Evolutionary conservation across 2,888 invertebrate species (phyloP).

Genomic region (Melieria picta): DNA sequence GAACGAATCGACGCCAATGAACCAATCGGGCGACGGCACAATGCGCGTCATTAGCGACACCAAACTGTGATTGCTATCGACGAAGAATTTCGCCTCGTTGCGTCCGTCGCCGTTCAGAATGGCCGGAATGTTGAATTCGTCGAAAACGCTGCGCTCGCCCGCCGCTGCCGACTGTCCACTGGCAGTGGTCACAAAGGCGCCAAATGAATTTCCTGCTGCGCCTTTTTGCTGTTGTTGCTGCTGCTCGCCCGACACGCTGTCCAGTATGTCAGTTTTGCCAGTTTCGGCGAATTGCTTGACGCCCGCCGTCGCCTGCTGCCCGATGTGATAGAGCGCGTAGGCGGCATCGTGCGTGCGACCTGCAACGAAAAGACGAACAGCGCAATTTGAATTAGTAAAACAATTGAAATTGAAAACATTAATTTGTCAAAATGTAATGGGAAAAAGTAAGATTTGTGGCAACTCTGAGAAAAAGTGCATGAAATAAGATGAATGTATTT

Average conservation of each 20-base stretch:
- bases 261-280: slow-evolving; percentile 81
- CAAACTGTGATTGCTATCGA: slow-evolving; percentile 90
- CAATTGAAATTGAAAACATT: too few relatives aligned
- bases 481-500: too few relatives aligned
- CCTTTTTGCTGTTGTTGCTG: slow-evolving; percentile 45
- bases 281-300: slow-evolving; percentile 87
- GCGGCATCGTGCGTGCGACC: slow-evolving; percentile 88
- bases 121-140: slow-evolving; percentile 84
- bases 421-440: too few relatives aligned
- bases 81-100: slow-evolving; percentile 84
- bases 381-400: too few relatives aligned
- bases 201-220: slow-evolving; percentile 45
- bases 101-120: slow-evolving; percentile 78
- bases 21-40: slow-evolving; percentile 96
- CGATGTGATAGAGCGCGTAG: slow-evolving; percentile 84
- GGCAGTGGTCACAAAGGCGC: slow-evolving; percentile 40
- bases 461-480: too few relatives aligned
- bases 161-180: slow-evolving; percentile 36
- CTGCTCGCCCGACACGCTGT: slow-evolving; percentile 65
- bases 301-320: slow-evolving; percentile 78
- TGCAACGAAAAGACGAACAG: slow-evolving; percentile 62
- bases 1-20: slow-evolving; percentile 90
- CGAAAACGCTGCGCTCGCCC: slow-evolving; percentile 78
- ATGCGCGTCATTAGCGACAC: slow-evolving; percentile 91
- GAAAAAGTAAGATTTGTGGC: too few relatives aligned